Conservation (phyloP, 2,888 invertebrate genomes). For the Ophion costatus region DNA sequence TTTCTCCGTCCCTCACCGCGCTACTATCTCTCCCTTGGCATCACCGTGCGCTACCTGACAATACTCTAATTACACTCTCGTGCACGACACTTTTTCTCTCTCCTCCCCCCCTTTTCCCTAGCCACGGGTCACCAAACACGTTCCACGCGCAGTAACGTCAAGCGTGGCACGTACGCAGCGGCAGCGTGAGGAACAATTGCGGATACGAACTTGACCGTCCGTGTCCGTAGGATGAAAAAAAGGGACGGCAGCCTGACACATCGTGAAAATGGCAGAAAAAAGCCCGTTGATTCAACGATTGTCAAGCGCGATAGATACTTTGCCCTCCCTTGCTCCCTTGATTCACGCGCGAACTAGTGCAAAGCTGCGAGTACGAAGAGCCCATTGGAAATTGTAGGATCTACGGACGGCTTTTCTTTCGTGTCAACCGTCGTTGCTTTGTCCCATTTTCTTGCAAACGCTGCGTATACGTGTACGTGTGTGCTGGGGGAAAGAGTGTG, state of each 20-base stretch:
- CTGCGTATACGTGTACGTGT: slow-evolving; percentile 9
- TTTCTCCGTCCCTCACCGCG: not conserved
- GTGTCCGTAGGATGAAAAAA: not conserved
- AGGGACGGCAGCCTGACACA: not conserved
- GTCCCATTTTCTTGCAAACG: no score
- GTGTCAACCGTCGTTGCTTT: not conserved
- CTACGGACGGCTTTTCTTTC: not conserved
- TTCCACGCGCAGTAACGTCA: slow-evolving; percentile 29
- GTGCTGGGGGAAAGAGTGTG: no score
- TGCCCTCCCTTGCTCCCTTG: not conserved
- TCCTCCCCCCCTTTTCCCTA: not conserved
- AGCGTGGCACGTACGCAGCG: slow-evolving; percentile 25
- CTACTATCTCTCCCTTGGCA: not conserved
- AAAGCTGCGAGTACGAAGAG: not conserved
- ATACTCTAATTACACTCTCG: slow-evolving; percentile 37
- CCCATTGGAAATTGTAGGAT: not conserved
- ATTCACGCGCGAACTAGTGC: not conserved
- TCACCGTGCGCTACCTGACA: slow-evolving; percentile 5
- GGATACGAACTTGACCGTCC: slow-evolving; percentile 25
- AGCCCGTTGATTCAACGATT: slow-evolving; percentile 2
- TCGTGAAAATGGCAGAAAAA: not conserved
- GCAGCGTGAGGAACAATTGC: slow-evolving; percentile 26
- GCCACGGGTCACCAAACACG: slow-evolving; percentile 13
- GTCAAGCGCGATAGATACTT: no score
- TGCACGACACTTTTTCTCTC: slow-evolving; percentile 21